Conservation (phyloP, 2,888 invertebrate genomes). For the Agrilus cyanescens region DNA sequence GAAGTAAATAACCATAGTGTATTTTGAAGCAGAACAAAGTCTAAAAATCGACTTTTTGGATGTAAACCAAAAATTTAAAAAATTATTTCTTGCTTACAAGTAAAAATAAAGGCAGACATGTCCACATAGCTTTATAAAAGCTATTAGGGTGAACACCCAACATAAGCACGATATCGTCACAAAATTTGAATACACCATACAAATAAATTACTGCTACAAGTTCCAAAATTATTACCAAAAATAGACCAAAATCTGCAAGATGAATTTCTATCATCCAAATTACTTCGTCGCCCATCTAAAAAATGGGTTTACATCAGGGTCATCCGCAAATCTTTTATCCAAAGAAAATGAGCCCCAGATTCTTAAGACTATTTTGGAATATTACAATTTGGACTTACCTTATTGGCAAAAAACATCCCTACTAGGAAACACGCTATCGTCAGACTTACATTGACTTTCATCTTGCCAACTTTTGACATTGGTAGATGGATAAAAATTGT, state of each 20-base stretch:
- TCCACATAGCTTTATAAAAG: slow-evolving; percentile 14
- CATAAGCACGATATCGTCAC: slow-evolving; percentile 19
- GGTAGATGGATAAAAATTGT: slow-evolving; percentile 6
- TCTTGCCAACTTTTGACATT: slow-evolving; percentile 1
- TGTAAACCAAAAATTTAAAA: too few species aligned
- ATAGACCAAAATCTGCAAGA: slow-evolving; percentile 8
- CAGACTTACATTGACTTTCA: slow-evolving; percentile 4
- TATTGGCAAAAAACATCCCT: slow-evolving; percentile 4
- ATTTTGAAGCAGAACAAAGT: too few species aligned
- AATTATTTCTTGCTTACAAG: slow-evolving; percentile 8
- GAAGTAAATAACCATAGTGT: too few species aligned
- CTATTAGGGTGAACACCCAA: slow-evolving; percentile 13
- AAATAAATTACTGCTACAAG: slow-evolving; percentile 12
- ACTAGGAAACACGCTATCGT: slow-evolving; percentile 6
- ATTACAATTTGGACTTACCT: slow-evolving; percentile 4
- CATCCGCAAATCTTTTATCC: neutral
- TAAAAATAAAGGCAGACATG: slow-evolving; percentile 10
- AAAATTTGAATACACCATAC: slow-evolving; percentile 15
- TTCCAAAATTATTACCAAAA: slow-evolving; percentile 11
- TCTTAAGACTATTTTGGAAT: too few species aligned
- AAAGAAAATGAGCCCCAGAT: slow-evolving; percentile 1
- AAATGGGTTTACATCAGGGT: neutral
- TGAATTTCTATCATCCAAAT: slow-evolving; percentile 7
- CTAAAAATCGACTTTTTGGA: too few species aligned
- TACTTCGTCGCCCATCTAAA: slow-evolving; percentile 9